Evolutionary conservation across 1,140 invertebrate genomes (phyloP), one percentile per base, ranked within the genome.

Genomic region (Saccostrea cuccullata): DNA sequence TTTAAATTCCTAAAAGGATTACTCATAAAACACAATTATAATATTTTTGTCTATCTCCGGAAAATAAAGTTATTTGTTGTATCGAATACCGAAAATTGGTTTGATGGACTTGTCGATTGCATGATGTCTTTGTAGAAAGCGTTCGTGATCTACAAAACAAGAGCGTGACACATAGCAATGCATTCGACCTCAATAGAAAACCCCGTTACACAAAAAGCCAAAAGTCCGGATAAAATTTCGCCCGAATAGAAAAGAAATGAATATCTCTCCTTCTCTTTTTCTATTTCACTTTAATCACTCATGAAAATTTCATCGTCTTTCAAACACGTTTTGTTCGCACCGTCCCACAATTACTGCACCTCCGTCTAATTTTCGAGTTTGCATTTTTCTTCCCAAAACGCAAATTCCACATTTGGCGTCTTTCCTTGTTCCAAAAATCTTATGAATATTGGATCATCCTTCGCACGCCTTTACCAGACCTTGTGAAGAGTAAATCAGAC

Each of bases 281-380:
- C 73, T 82, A 82, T 47, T 82, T 84, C 30, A 55, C 55, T 55
- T 55, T 56, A 55, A 55, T 84, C 55, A 84, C 82, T 84, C 82
- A 84, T 84, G n/a, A 84, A 84, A 84, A 23, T 84, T 84, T 84
- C 82, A 84, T 84, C 36, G 17, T 55, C 47, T 2, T 20, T 55
- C 47, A 84, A 23, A 84, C 82, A 84, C 82, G 36, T 84, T 82
- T 84, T 9, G 40, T n/a, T 36, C 13, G 26, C 30, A 30, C 3
- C 13, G 23, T 77, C 1, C 26, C 70, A 9, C 12, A 23, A 36
- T 77, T 30, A 36, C 70, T 30, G 15, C 70, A 77, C 70, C 26
- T 77, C 26, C 11, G 23, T 77, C 26, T 13, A 77, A 77, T 17
- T 73, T 77, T 15, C 3, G 70, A 77, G 23, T 77, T 77, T 64